Evolutionary conservation across 1,140 invertebrate genomes (phyloP).

Genomic region (Coelopa frigida): DNA sequence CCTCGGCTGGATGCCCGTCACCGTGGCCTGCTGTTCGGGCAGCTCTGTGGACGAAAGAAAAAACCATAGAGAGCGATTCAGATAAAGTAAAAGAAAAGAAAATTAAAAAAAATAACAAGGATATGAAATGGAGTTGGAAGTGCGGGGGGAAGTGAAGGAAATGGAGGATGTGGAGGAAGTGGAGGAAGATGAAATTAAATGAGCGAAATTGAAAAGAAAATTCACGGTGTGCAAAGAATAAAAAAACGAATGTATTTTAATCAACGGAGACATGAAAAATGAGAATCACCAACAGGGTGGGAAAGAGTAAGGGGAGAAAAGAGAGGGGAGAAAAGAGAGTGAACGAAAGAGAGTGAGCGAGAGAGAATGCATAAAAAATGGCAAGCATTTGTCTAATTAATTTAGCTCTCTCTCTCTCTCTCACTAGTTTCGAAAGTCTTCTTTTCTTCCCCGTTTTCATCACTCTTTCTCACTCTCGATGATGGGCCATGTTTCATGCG

Average conservation of each 20-base stretch:
- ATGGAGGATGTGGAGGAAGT: slow-evolving; percentile 8
- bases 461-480: too few species aligned
- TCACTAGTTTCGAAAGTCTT: too few species aligned
- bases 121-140: neutral
- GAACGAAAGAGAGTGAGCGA: too few species aligned
- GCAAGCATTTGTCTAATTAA: too few species aligned
- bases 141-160: neutral
- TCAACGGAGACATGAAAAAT: too few species aligned
- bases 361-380: too few species aligned
- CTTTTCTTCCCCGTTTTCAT: too few species aligned
- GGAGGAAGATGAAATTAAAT: slow-evolving; percentile 1
- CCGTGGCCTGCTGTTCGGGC: slow-evolving; percentile 58
- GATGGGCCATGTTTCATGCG: too few species aligned
- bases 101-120: slow-evolving; percentile 1
- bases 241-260: slow-evolving; percentile 3
- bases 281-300: too few species aligned
- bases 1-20: slow-evolving; percentile 60
- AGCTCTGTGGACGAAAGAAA: slow-evolving; percentile 51
- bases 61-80: slow-evolving; percentile 1
- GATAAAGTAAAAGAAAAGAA: slow-evolving; percentile 2
- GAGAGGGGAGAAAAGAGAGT: too few species aligned
- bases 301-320: too few species aligned
- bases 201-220: neutral
- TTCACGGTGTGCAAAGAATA: neutral
- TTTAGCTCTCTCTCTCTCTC: too few species aligned